Percentiles rank a stretch among this genome's conserved stretches.
Evolutionary conservation across 1,140 invertebrate species (phyloP).

Genomic region (Latrodectus geometricus): DNA sequence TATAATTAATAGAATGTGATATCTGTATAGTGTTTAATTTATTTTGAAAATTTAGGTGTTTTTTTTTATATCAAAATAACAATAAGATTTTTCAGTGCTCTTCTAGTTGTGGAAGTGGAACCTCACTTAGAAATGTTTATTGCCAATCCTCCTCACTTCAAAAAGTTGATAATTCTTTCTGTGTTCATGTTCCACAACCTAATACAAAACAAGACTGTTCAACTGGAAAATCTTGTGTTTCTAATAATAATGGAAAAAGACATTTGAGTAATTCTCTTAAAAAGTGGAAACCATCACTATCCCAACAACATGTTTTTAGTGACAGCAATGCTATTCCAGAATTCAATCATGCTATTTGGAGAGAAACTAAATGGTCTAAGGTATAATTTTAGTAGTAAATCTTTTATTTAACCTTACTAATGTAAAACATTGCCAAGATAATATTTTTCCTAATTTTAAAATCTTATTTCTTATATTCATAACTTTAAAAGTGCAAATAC

Average conservation of each 20-base stretch:
- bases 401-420: too few relatives aligned
- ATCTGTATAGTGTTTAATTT: not conserved
- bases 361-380: slow-evolving; percentile 44
- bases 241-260: not conserved
- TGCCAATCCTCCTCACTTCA: slow-evolving; percentile 25
- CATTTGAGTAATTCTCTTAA: slow-evolving; percentile 6
- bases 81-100: slow-evolving; percentile 45
- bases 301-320: slow-evolving; percentile 15
- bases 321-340: slow-evolving; percentile 47
- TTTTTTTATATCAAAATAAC: not conserved
- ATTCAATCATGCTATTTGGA: slow-evolving; percentile 42
- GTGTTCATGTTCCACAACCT: slow-evolving; percentile 7
- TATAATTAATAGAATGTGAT: too few relatives aligned
- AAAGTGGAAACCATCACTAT: slow-evolving; percentile 21
- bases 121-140: slow-evolving; percentile 63
- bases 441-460: not conserved
- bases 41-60: not conserved
- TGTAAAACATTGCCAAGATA: too few relatives aligned
- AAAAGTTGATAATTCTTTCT: slow-evolving; percentile 45
- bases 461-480: not conserved
- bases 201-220: slow-evolving; percentile 20
- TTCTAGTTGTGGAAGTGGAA: slow-evolving; percentile 65
- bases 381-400: slow-evolving; percentile 2
- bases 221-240: not conserved
- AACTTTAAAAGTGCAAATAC: too few relatives aligned